Conservation (phyloP, 2,113 vertebrate genomes). For the Reinhardtius hippoglossoides region DNA sequence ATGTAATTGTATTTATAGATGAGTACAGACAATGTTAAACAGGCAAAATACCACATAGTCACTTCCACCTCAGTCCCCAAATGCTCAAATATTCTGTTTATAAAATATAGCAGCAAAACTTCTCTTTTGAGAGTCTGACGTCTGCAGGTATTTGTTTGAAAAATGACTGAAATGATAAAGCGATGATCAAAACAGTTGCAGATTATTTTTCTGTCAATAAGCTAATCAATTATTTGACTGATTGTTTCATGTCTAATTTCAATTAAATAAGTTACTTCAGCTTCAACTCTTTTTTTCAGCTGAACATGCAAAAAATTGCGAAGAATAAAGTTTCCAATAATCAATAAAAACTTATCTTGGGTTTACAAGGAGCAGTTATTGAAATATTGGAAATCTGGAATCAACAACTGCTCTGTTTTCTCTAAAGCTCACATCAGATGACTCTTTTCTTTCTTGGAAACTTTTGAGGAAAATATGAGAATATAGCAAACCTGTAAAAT, state of each 20-base stretch:
- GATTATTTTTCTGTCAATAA: too few species aligned
- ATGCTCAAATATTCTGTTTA: background rate
- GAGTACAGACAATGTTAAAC: background rate
- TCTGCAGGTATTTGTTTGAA: background rate
- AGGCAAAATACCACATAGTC: background rate
- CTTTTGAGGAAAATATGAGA: constrained; percentile 8
- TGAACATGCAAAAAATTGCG: too few species aligned
- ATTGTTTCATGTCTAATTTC: too few species aligned
- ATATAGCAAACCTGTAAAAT: constrained; percentile 33
- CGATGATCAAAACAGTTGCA: background rate
- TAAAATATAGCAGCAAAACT: background rate
- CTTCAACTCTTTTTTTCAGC: too few species aligned
- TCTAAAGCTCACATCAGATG: background rate
- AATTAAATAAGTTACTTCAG: too few species aligned
- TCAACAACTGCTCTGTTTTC: background rate
- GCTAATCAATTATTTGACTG: too few species aligned
- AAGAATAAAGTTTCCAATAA: too few species aligned
- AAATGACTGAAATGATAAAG: background rate
- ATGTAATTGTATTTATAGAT: constrained; percentile 2
- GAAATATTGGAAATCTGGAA: background rate
- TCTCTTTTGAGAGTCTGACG: background rate
- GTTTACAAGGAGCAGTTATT: background rate
- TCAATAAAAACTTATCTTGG: too few species aligned
- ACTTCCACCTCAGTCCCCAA: background rate
- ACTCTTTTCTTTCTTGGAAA: background rate